A percentile compares a stretch with the other conserved stretches of the same genome.
Conservation (phyloP, 2,888 invertebrate species). For the Hemithea aestivaria region DNA sequence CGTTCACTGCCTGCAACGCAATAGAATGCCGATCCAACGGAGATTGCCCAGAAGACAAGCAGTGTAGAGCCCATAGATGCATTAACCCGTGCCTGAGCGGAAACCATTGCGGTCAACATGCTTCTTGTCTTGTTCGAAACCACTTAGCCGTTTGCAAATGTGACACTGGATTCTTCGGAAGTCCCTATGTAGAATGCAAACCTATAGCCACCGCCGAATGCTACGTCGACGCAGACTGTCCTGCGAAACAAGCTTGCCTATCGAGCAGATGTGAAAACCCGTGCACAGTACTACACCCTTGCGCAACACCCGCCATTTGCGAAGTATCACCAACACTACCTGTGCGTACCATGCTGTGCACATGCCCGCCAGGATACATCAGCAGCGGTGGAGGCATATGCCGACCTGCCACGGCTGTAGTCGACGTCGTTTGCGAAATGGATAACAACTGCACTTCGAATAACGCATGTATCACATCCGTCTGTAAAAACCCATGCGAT, state of each 20-base stretch:
- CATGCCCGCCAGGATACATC: conserved; percentile 92
- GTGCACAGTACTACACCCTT: conserved; percentile 87
- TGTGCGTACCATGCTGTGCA: conserved; percentile 92
- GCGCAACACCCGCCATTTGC: conserved; percentile 88
- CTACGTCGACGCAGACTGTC: conserved; percentile 89
- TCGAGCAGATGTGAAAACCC: conserved; percentile 91
- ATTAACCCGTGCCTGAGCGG: conserved; percentile 89
- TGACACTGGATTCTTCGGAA: conserved; percentile 85
- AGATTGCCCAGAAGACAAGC: conserved; percentile 91
- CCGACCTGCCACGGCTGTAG: conserved; percentile 83
- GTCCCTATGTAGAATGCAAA: conserved; percentile 89
- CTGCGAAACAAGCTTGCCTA: conserved; percentile 88
- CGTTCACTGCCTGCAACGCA: conserved; percentile 85
- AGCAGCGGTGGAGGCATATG: conserved; percentile 92
- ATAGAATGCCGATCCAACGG: conserved; percentile 92
- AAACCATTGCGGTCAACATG: conserved; percentile 86
- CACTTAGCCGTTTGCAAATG: conserved; percentile 93
- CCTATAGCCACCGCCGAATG: conserved; percentile 88
- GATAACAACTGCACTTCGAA: conserved; percentile 89
- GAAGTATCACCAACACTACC: conserved; percentile 89
- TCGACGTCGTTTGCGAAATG: conserved; percentile 82
- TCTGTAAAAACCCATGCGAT: conserved; percentile 91
- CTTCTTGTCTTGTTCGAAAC: conserved; percentile 89
- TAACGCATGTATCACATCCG: conserved; percentile 87
- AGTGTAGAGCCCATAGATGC: conserved; percentile 92